phyloP scores from a whole-genome alignment of 2,888 invertebrate genomes.

The Spodoptera picta region DNA sequence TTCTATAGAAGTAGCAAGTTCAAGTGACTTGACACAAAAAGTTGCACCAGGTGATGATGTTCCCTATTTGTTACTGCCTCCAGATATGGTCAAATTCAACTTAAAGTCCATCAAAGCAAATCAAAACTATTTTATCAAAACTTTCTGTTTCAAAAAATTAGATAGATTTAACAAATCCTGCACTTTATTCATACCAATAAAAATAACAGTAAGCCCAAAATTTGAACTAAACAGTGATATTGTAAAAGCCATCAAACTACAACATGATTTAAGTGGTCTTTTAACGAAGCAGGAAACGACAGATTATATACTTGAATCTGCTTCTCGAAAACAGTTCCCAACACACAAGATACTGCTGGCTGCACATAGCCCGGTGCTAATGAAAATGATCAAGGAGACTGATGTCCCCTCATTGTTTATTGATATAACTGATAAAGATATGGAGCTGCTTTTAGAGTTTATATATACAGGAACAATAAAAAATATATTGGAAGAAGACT shows the following conservation, averaged over 20 bases:
- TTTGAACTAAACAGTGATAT: slow-evolving; percentile 62
- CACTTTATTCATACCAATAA: slow-evolving; percentile 71
- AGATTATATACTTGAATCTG: slow-evolving; percentile 73
- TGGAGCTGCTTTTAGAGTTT: slow-evolving; percentile 75
- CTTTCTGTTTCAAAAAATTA: slow-evolving; percentile 68
- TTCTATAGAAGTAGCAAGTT: slow-evolving; percentile 67
- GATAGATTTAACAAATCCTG: slow-evolving; percentile 51
- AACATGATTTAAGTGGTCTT: slow-evolving; percentile 67
- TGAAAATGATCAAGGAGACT: slow-evolving; percentile 64
- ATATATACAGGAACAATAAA: slow-evolving; percentile 76
- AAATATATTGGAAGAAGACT: slow-evolving; percentile 68
- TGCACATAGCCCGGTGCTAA: slow-evolving; percentile 73
- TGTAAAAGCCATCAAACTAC: slow-evolving; percentile 70
- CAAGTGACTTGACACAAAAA: slow-evolving; percentile 53
- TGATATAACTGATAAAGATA: slow-evolving; percentile 70
- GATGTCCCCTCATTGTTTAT: slow-evolving; percentile 58
- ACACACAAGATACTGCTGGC: slow-evolving; percentile 76
- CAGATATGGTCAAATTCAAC: slow-evolving; percentile 57
- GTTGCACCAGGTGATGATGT: slow-evolving; percentile 33
- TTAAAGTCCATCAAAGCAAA: slow-evolving; percentile 66
- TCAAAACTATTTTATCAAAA: slow-evolving; percentile 71
- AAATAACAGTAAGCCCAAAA: slow-evolving; percentile 64
- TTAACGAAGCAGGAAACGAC: slow-evolving; percentile 66
- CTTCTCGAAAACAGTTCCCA: slow-evolving; percentile 65
- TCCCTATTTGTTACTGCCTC: slow-evolving; percentile 49